Conservation (phyloP, 2,797 vertebrate genomes). For the Cottoperca gobio region DNA sequence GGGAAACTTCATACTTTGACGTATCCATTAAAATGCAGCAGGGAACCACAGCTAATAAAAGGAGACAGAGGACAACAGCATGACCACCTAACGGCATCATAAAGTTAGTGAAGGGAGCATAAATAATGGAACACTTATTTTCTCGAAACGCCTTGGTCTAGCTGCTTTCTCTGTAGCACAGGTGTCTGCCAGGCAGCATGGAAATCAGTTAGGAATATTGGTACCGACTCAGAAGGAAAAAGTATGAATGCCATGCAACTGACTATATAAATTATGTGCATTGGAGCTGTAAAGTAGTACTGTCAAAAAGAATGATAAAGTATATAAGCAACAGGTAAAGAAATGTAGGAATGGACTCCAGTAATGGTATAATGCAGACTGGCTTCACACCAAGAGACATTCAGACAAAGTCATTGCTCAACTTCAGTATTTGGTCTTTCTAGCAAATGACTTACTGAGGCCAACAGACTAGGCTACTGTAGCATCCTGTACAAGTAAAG, state of each 20-base stretch:
- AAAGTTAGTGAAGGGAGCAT: constrained; percentile 76
- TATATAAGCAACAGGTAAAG: constrained; percentile 47
- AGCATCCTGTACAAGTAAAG: neutral
- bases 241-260: constrained; percentile 55
- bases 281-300: constrained; percentile 59
- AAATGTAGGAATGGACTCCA: constrained; percentile 34
- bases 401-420: constrained; percentile 24
- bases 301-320: constrained; percentile 60
- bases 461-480: constrained; percentile 17
- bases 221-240: constrained; percentile 53
- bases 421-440: constrained; percentile 11
- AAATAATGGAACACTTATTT: constrained; percentile 82
- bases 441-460: constrained; percentile 6
- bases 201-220: constrained; percentile 64
- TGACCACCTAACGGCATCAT: constrained; percentile 78
- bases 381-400: constrained; percentile 30
- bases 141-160: constrained; percentile 57
- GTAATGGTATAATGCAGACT: constrained; percentile 24
- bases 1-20: constrained; percentile 71
- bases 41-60: constrained; percentile 77
- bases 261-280: constrained; percentile 65
- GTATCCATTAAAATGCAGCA: constrained; percentile 75
- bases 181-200: constrained; percentile 59
- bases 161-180: constrained; percentile 48
- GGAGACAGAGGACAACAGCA: constrained; percentile 74